Conservation (phyloP, 1,140 invertebrate species). For the Cotesia typhae region DNA sequence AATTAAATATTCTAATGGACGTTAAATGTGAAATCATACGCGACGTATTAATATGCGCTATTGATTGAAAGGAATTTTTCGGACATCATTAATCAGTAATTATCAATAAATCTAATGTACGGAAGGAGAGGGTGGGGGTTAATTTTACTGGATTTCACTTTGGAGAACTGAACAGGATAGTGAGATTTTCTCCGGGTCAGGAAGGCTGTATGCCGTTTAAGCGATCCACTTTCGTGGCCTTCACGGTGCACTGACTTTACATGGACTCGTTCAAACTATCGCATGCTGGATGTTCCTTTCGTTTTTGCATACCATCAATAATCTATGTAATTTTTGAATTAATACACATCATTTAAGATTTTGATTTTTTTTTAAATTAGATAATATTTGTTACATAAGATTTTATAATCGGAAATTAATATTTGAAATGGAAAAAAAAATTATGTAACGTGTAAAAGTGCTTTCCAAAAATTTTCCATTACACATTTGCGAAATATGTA, state of each 20-base stretch:
- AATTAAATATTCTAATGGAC: too few species aligned
- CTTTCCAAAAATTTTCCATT: too few species aligned
- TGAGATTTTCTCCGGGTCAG: slow-evolving; percentile 57
- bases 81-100: not conserved
- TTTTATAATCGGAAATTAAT: too few species aligned
- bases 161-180: slow-evolving; percentile 14
- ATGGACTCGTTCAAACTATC: not conserved
- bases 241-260: slow-evolving; percentile 40
- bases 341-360: not conserved
- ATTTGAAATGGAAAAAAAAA: too few species aligned
- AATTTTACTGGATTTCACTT: slow-evolving; percentile 37
- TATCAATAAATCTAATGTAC: not conserved
- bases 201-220: slow-evolving; percentile 43
- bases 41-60: too few species aligned
- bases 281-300: slow-evolving; percentile 14
- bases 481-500: too few species aligned
- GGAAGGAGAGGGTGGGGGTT: not conserved
- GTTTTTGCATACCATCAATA: slow-evolving; percentile 17
- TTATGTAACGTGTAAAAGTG: too few species aligned
- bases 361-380: too few species aligned
- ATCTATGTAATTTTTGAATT: not conserved
- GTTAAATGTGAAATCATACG: too few species aligned
- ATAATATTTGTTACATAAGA: too few species aligned
- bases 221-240: slow-evolving; percentile 57
- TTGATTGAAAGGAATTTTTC: not conserved